Base-by-base conservation (phyloP, 2,888 invertebrate genomes). In the Notodonta ziczac region DNA sequence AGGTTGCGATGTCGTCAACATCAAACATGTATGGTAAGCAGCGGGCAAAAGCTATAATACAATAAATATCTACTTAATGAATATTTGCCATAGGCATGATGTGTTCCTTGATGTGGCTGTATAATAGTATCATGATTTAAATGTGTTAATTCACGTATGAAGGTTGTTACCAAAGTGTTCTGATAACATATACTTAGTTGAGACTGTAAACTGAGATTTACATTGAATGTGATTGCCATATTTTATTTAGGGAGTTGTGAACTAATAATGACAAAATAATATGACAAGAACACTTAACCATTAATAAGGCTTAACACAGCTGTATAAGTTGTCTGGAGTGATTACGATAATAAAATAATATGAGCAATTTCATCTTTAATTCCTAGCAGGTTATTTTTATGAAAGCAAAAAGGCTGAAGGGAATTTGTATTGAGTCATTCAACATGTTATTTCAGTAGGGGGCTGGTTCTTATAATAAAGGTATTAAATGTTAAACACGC, bases 71-170 rank as follows among this genome's bases (percentile, higher is more conserved):
- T 67, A n/a, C n/a, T n/a, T n/a, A 70, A 63, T 60, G 61, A 60
- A 69, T 56, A 61, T 70, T n/a, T 74, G 78, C 73, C 70, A 65
- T 79, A 72, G 74, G 76, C 72, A 67, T 78, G 62, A 58, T 64
- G 73, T 78, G 81, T 83, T 85, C 80, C 79, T 84, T 65, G 69
- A 70, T 69, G 81, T 68, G 77, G 74, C 76, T 78, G 76, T 79
- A 77, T 69, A 68, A 75, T 72, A 70, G 63, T 70, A 70, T 68
- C 72, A 74, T 71, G 71, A 68, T 75, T 75, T 60, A 60, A 75
- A 67, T 61, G 61, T 70, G 71, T 72, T 70, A 73, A 74, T 73
- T 73, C 72, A 67, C 61, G 72, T 67, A 67, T 72, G 68, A 76
- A 80, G 73, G 74, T 76, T 80, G 73, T 76, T 74, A 76, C 69